These are phyloP conservation scores for Calyptommatus sinebrachiatus DNA, from an alignment of 2,113 vertebrate species.

Conservation along the genomic window DNA sequence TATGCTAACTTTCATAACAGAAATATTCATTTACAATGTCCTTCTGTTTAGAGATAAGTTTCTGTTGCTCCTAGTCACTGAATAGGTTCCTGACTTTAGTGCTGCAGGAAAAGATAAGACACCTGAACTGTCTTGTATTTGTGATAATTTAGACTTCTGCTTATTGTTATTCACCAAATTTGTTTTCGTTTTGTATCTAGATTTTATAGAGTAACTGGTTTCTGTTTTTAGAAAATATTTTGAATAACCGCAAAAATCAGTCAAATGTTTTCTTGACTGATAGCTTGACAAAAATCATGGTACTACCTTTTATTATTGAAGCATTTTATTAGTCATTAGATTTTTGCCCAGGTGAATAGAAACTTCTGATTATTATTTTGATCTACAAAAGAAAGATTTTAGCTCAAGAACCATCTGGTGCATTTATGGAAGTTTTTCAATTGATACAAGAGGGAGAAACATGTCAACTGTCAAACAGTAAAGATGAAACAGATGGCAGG, in stretches of 20 bases:
- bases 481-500: conserved; percentile 13
- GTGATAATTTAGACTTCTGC: neutral
- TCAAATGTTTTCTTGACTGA: conserved; percentile 34
- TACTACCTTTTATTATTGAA: neutral
- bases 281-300: neutral
- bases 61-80: neutral
- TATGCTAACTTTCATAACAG: neutral
- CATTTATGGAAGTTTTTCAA: conserved; percentile 51
- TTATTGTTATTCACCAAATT: conserved; percentile 12
- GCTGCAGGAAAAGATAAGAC: neutral
- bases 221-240: conserved; percentile 17
- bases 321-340: conserved; percentile 34
- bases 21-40: neutral
- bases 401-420: conserved; percentile 55
- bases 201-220: conserved; percentile 12
- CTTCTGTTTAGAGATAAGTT: neutral
- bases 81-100: neutral
- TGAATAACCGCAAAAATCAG: neutral
- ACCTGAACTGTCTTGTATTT: neutral
- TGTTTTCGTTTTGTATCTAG: conserved; percentile 34
- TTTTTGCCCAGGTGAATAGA: conserved; percentile 31
- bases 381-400: conserved; percentile 40
- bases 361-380: conserved; percentile 54
- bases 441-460: conserved; percentile 44
- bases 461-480: conserved; percentile 35